Conservation (phyloP, 2,113 vertebrate species). For the Bostrychus sinensis region DNA sequence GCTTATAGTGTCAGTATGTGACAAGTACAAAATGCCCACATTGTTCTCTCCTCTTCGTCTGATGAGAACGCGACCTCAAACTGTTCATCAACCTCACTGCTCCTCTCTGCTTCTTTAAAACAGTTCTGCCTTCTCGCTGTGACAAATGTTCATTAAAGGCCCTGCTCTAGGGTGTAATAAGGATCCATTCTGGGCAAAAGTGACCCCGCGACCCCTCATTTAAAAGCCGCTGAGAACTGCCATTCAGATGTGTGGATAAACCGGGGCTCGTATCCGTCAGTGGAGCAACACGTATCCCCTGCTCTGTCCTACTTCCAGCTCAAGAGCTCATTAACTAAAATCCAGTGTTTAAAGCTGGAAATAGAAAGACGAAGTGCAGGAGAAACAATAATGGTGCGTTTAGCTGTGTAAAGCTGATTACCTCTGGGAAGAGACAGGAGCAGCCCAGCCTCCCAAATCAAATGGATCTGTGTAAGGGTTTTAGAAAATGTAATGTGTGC, state of each 20-base stretch:
- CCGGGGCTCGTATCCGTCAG: slow-evolving; percentile 13
- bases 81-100: slow-evolving; percentile 5
- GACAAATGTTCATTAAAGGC: slow-evolving; percentile 40
- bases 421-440: slow-evolving; percentile 32
- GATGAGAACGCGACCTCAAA: slow-evolving; percentile 8
- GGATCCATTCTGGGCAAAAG: slow-evolving; percentile 18
- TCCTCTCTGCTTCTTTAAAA: slow-evolving; percentile 9
- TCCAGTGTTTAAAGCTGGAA: slow-evolving; percentile 38
- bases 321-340: slow-evolving; percentile 66
- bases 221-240: slow-evolving; percentile 33
- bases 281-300: slow-evolving; percentile 31
- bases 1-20: too few species aligned
- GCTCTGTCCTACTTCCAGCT: slow-evolving; percentile 59
- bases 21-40: not conserved
- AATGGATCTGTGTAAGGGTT: not conserved
- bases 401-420: slow-evolving; percentile 40
- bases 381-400: slow-evolving; percentile 42
- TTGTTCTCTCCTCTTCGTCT: not conserved
- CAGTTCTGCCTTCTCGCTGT: not conserved
- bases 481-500: not conserved
- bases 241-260: slow-evolving; percentile 4
- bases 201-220: slow-evolving; percentile 35
- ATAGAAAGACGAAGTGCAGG: slow-evolving; percentile 22
- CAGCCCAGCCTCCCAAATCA: not conserved
- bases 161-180: slow-evolving; percentile 30